Evolutionary conservation across 2,113 vertebrate genomes (phyloP).

Genomic region (Trichomycterus rosablanca): DNA sequence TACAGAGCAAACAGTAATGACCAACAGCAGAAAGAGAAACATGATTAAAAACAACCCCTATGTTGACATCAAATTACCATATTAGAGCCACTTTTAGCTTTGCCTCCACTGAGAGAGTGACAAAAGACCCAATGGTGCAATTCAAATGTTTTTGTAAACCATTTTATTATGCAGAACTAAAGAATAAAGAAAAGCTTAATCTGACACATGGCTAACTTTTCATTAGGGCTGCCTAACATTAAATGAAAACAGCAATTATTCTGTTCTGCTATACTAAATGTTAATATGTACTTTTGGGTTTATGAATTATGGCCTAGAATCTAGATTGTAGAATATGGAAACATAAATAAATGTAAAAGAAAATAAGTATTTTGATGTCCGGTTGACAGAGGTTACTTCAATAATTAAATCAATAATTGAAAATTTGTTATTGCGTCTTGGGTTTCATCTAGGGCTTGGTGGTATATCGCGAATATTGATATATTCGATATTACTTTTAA

Average conservation of each 20-base stretch:
- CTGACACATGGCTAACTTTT: neutral
- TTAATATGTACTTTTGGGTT: slow-evolving; percentile 6
- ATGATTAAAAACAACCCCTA: neutral
- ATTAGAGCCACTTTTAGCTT: slow-evolving; percentile 31
- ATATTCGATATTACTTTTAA: no score
- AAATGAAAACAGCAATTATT: slow-evolving; percentile 19
- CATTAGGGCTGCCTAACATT: no score
- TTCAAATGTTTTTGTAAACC: slow-evolving; percentile 36
- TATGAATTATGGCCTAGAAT: slow-evolving; percentile 1
- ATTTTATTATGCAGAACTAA: neutral
- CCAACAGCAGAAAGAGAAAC: neutral
- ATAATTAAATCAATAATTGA: no score
- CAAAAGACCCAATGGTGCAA: slow-evolving; percentile 24
- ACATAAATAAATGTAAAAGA: no score
- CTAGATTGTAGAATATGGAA: no score
- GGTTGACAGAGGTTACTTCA: no score
- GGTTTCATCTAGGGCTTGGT: no score
- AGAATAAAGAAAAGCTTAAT: neutral
- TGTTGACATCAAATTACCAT: slow-evolving; percentile 27
- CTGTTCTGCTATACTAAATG: neutral
- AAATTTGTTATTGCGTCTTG: no score
- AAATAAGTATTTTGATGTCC: no score
- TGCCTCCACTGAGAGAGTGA: slow-evolving; percentile 24
- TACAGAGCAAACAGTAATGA: slow-evolving; percentile 34
- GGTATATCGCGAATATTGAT: no score